Conservation (phyloP, 2,888 invertebrate genomes). For the Apotomis turbidana region DNA sequence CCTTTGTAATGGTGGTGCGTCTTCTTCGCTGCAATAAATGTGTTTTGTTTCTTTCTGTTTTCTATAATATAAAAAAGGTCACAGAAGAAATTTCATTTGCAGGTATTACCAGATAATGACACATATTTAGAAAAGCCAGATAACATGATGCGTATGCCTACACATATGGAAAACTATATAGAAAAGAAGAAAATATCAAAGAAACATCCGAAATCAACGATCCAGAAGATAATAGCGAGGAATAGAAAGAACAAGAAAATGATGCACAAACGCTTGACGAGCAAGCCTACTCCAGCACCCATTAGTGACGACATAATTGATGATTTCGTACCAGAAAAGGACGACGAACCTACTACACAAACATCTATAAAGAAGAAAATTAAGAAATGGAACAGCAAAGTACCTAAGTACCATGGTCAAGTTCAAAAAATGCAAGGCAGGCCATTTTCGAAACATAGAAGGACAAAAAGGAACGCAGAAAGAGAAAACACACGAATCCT, state of each 20-base stretch:
- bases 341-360: constrained; percentile 52
- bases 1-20: too few relatives aligned
- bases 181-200: constrained; percentile 55
- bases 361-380: constrained; percentile 55
- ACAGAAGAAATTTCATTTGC: neutral
- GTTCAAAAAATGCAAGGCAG: constrained; percentile 61
- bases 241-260: constrained; percentile 59
- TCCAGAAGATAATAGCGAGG: constrained; percentile 77
- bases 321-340: constrained; percentile 52
- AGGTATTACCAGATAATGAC: constrained; percentile 49
- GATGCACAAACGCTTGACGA: constrained; percentile 53
- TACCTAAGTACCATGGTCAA: constrained; percentile 64
- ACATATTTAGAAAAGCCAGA: constrained; percentile 68
- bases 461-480: constrained; percentile 57
- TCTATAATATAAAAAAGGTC: too few relatives aligned
- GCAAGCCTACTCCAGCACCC: constrained; percentile 50
- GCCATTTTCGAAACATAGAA: constrained; percentile 50
- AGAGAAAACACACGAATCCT: constrained; percentile 60
- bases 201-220: constrained; percentile 67
- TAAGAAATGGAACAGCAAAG: constrained; percentile 56
- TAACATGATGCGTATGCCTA: constrained; percentile 65
- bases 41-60: too few relatives aligned
- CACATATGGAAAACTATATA: constrained; percentile 54
- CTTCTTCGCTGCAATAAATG: too few relatives aligned
- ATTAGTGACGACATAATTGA: constrained; percentile 47